Base-by-base conservation (phyloP, 23 tunicate species). In the Halocynthia roretzi region DNA sequence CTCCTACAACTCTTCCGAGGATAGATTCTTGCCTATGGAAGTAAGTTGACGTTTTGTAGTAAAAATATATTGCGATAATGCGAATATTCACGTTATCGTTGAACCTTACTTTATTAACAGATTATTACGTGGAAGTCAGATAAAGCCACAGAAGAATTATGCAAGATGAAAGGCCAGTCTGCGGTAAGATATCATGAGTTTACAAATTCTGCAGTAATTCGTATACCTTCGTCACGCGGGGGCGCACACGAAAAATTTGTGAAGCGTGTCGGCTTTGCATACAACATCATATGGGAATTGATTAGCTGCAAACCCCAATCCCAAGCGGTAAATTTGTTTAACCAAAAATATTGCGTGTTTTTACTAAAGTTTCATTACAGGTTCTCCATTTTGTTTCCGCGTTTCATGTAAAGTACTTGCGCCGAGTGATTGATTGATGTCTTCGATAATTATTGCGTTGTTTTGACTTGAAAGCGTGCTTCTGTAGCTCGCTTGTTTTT, bases 131-230 rank as follows among this genome's bases (percentile, higher is more conserved):
- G 96, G 96, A 72, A 80, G 51, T 83, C 96, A 23, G 63, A 80
- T 19, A 14, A 68, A n/a, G 61, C 69, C 51, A 72, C 88, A 19
- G 70, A 56, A 49, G 75, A 75, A 5, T 62, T 89, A 12, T 89
- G 96, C 75, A 15, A 17, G 15, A 75, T 83, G 96, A 89, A 89
- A 75, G 96, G 96, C 19, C 82, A 89, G 56, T 22, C 83, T 23
- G 75, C 80, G 84, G 96, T 89, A 73, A 79, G 64, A 31, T 31
- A 31, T 31, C 44, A 31, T 31, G 44, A 31, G 64, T n/a, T 68
- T 65, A 0, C 52, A 75, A 20, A 60, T 53, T 51, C 60, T 17
- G 67, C 49, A 31, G 7, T 54, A 31, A 7, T 76, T 76, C 44
- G 61, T 69, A 18, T 61, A 54, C 44, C 50, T 62, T 7, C 44